These are phyloP conservation scores for Pristionchus mayeri DNA, from an alignment of 2,888 invertebrate genomes.

Conservation along the genomic window DNA sequence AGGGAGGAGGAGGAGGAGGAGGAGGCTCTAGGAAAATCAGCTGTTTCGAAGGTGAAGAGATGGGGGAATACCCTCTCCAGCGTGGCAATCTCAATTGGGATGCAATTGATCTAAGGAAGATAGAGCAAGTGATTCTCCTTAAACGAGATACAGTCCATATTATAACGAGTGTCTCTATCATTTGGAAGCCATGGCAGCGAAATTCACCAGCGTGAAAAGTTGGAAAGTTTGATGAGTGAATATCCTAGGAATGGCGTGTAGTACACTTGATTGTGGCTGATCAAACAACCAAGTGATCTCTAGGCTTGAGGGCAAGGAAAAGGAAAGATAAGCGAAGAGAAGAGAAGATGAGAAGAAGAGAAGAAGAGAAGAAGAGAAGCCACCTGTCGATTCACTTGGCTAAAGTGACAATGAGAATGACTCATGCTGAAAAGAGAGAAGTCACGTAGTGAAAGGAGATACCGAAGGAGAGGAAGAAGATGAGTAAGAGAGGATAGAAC, in stretches of 20 bases:
- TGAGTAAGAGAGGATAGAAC: not conserved
- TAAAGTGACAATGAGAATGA: conserved; percentile 16
- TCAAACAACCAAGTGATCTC: conserved; percentile 30
- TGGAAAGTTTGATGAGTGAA: too few relatives aligned
- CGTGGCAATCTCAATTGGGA: not conserved
- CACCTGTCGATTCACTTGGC: not conserved
- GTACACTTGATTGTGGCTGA: not conserved
- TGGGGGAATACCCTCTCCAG: not conserved
- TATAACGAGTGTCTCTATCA: too few relatives aligned
- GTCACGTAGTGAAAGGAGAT: conserved; percentile 4
- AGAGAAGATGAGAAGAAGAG: not conserved
- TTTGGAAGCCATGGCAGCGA: too few relatives aligned
- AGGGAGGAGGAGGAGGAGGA: conserved; percentile 43
- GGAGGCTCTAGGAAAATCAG: not conserved
- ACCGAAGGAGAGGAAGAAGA: not conserved
- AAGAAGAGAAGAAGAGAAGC: not conserved
- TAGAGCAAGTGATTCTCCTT: not conserved
- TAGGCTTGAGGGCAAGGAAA: conserved; percentile 16
- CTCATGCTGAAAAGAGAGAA: conserved; percentile 22
- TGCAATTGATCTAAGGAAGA: not conserved
- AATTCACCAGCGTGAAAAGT: too few relatives aligned
- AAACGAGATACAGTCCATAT: too few relatives aligned
- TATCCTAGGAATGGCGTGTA: not conserved
- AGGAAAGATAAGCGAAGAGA: not conserved
- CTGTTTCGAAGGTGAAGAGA: not conserved